These are phyloP conservation scores for Meteorus cinctellus DNA, from an alignment of 2,888 invertebrate genomes.

Conservation along the genomic window DNA sequence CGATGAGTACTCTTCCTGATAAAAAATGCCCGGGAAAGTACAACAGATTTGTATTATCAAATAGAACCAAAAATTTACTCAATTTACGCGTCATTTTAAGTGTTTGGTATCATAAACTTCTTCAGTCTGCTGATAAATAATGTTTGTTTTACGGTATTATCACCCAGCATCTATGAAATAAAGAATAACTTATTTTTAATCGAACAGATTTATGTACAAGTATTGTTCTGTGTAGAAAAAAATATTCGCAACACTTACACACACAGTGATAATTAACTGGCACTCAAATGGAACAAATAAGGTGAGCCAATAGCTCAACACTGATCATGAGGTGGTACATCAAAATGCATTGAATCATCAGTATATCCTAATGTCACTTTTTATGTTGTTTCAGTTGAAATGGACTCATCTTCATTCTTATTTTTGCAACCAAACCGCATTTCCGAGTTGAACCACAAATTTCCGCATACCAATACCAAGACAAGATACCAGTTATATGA, in stretches of 20 bases:
- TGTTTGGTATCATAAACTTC: background rate
- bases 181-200: background rate
- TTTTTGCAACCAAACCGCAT: background rate
- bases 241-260: background rate
- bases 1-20: constrained; percentile 92
- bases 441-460: constrained; percentile 11
- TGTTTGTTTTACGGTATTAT: background rate
- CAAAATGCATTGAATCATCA: background rate
- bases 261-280: background rate
- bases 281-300: constrained; percentile 8
- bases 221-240: background rate
- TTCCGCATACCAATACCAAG: constrained; percentile 1
- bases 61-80: constrained; percentile 92
- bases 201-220: background rate
- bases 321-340: background rate
- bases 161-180: background rate
- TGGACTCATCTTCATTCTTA: background rate
- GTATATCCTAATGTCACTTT: background rate
- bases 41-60: constrained; percentile 93
- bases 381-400: background rate
- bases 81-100: constrained; percentile 87
- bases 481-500: constrained; percentile 13
- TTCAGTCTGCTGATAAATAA: background rate
- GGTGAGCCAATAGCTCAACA: background rate
- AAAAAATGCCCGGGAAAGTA: constrained; percentile 96